Percentiles rank a stretch among this genome's conserved stretches.
Conservation (phyloP, 2,113 vertebrate genomes). For the Dipodomys spectabilis region DNA sequence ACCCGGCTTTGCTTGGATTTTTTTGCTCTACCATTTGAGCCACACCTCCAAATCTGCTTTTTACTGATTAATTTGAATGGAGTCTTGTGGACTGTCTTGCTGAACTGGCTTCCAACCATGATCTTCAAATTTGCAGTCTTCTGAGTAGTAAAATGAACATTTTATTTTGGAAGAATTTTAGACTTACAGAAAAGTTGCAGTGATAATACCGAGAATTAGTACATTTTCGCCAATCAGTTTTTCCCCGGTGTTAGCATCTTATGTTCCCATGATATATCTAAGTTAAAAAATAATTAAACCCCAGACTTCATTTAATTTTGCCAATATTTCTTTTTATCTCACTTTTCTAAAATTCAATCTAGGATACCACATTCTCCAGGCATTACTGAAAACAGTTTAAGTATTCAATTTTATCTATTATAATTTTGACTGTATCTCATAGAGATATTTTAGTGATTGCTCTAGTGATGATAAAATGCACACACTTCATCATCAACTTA, state of each 20-base stretch:
- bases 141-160: background rate
- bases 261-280: background rate
- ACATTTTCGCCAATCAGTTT: background rate
- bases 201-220: slow-evolving; percentile 1
- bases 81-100: too few species aligned
- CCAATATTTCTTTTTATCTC: background rate
- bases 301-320: background rate
- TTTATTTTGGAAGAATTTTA: slow-evolving; percentile 40
- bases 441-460: slow-evolving; percentile 39
- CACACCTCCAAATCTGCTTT: too few species aligned
- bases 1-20: too few species aligned
- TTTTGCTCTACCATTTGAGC: too few species aligned
- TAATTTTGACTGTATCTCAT: slow-evolving; percentile 5
- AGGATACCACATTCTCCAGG: background rate
- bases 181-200: slow-evolving; percentile 2
- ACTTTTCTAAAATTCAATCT: slow-evolving; percentile 44
- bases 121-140: too few species aligned
- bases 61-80: too few species aligned
- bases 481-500: background rate
- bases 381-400: slow-evolving; percentile 38
- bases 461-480: slow-evolving; percentile 29
- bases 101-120: too few species aligned
- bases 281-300: slow-evolving; percentile 51
- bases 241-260: background rate
- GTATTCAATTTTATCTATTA: slow-evolving; percentile 6